Percentiles rank a stretch among this genome's conserved stretches.
Conservation (phyloP, 2,113 vertebrate genomes). For the Cinclus mexicanus region DNA sequence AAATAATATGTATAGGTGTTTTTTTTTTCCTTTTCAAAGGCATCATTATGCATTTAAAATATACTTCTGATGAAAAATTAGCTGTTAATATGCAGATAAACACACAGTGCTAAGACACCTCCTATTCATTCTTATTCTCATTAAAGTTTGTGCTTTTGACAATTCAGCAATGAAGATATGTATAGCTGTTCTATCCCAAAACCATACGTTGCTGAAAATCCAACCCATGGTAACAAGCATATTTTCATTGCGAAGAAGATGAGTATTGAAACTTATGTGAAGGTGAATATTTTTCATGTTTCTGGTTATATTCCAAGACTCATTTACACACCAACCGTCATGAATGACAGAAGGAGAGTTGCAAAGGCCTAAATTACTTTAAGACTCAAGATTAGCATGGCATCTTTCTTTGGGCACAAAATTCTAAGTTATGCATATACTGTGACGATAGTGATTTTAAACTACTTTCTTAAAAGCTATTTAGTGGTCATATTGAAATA, state of each 20-base stretch:
- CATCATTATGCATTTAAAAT: neutral
- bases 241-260: neutral
- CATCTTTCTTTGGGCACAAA: neutral
- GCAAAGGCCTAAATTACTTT: neutral
- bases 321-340: neutral
- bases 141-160: constrained; percentile 25
- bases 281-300: neutral
- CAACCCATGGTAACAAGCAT: neutral
- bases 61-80: constrained; percentile 21
- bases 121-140: constrained; percentile 41
- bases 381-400: neutral
- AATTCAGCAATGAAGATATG: neutral
- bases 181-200: constrained; percentile 1
- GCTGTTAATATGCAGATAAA: constrained; percentile 13
- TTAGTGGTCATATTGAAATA: neutral
- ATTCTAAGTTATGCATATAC: neutral
- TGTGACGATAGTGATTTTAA: neutral
- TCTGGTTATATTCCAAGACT: neutral
- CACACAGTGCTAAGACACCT: constrained; percentile 5
- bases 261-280: neutral
- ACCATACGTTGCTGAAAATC: neutral
- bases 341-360: neutral
- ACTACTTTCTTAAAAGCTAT: neutral
- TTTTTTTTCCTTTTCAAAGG: neutral
- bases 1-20: neutral